phyloP scores from a whole-genome alignment of 2,888 invertebrate species.

The Callyntrura sp. region DNA sequence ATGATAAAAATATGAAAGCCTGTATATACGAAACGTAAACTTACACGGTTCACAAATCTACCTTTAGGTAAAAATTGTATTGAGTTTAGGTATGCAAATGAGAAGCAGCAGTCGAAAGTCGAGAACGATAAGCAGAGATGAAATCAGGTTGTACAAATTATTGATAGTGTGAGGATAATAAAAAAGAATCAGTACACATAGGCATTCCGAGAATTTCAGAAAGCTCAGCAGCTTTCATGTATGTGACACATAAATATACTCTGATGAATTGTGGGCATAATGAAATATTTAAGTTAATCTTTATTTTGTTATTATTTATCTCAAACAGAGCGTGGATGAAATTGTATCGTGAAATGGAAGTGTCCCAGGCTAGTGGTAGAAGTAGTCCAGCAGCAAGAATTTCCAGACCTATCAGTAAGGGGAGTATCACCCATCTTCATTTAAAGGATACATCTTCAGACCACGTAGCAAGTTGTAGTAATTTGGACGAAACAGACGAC shows the following conservation, averaged over 20 bases:
- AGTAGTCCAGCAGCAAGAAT: constrained; percentile 53
- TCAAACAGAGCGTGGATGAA: constrained; percentile 82
- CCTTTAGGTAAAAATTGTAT: neutral
- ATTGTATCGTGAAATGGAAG: constrained; percentile 82
- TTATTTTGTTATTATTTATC: constrained; percentile 8
- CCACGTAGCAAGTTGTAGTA: constrained; percentile 55
- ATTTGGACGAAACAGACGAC: constrained; percentile 48
- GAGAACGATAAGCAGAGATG: neutral
- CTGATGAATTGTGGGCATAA: neutral
- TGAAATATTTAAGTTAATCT: neutral
- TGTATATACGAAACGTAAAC: neutral
- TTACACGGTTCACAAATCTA: neutral
- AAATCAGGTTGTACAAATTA: constrained; percentile 18
- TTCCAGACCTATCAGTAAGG: constrained; percentile 77
- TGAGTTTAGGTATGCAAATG: too few species aligned
- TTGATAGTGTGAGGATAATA: constrained; percentile 18
- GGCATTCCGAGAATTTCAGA: neutral
- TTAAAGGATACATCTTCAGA: constrained; percentile 73
- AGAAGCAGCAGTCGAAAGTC: neutral
- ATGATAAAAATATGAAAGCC: too few species aligned
- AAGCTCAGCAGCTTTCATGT: neutral
- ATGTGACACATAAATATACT: too few species aligned
- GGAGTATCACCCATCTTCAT: constrained; percentile 80
- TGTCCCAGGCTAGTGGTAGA: constrained; percentile 75
- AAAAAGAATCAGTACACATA: neutral